These are phyloP conservation scores for Antennarius maculatus DNA, from an alignment of 2,797 vertebrate genomes.

Conservation along the genomic window DNA sequence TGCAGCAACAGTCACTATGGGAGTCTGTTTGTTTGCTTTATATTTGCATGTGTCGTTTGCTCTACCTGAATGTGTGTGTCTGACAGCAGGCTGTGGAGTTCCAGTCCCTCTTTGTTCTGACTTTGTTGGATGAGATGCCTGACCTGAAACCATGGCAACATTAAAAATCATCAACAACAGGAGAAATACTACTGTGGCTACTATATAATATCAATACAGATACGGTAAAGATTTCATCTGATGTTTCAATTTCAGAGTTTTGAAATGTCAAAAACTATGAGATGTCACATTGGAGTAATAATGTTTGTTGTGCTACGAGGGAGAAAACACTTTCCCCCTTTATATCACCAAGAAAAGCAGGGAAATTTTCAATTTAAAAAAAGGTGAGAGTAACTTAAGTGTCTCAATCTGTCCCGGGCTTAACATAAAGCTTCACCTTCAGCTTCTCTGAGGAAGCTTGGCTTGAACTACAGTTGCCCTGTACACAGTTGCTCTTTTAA, in stretches of 20 bases:
- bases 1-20: background rate
- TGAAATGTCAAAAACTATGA: no score
- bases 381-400: no score
- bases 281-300: no score
- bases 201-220: background rate
- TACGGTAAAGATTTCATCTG: background rate
- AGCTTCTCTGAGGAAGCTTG: no score
- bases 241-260: background rate
- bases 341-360: no score
- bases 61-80: slow-evolving; percentile 90
- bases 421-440: no score
- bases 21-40: background rate
- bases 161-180: background rate
- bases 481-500: no score
- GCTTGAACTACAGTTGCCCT: no score
- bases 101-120: slow-evolving; percentile 93
- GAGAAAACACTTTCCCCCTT: no score
- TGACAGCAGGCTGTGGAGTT: slow-evolving; percentile 88
- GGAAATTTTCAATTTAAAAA: no score
- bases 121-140: slow-evolving; percentile 86
- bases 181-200: background rate
- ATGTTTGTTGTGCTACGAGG: no score
- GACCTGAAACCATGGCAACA: slow-evolving; percentile 80
- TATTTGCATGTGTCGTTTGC: background rate
- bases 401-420: no score